Percentiles rank a stretch among this genome's conserved stretches.
Conservation (phyloP, 1,140 invertebrate genomes). For the Harpegnathos saltator region DNA sequence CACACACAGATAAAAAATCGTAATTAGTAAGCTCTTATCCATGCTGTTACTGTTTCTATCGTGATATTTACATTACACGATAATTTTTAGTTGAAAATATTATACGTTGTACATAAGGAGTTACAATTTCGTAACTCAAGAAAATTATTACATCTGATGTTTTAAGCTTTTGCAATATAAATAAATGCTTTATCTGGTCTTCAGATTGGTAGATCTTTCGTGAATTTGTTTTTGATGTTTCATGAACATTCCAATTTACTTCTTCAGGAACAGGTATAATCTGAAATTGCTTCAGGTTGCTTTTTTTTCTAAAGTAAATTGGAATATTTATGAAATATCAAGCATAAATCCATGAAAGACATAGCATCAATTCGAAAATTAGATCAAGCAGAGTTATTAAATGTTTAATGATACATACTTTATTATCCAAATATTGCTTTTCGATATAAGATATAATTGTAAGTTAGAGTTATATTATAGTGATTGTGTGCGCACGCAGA, state of each 20-base stretch:
- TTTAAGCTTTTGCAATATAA: too few species aligned
- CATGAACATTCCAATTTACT: too few species aligned
- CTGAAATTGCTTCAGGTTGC: too few species aligned
- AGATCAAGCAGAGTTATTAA: too few species aligned
- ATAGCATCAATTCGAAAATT: too few species aligned
- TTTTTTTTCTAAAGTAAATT: too few species aligned
- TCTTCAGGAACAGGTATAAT: too few species aligned
- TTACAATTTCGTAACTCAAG: neutral
- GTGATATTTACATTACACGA: constrained; percentile 64
- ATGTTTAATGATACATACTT: constrained; percentile 7
- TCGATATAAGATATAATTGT: neutral
- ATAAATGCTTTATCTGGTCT: too few species aligned
- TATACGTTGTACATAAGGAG: constrained; percentile 15
- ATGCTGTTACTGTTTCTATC: constrained; percentile 75
- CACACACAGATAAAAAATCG: constrained; percentile 77
- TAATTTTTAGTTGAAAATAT: constrained; percentile 70
- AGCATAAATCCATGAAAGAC: too few species aligned
- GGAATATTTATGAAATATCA: too few species aligned
- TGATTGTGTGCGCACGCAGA: neutral
- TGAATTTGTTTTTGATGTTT: too few species aligned
- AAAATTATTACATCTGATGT: neutral
- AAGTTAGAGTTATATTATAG: constrained; percentile 18
- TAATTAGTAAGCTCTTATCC: constrained; percentile 75
- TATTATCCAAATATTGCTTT: neutral
- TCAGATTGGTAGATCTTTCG: too few species aligned